Conservation (phyloP, 2,113 vertebrate species). For the Neotragus moschatus region DNA sequence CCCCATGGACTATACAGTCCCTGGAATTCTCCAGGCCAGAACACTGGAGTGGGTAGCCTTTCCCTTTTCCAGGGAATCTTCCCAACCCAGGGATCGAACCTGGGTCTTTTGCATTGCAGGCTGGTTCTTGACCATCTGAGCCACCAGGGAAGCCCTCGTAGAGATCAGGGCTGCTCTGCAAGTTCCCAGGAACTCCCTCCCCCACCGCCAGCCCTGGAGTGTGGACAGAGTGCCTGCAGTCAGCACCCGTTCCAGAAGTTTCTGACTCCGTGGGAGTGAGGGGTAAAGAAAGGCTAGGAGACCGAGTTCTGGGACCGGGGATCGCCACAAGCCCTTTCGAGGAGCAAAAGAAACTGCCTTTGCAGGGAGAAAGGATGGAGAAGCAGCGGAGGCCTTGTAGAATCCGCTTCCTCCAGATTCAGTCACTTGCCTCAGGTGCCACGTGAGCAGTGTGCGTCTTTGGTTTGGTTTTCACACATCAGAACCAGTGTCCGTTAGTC, state of each 20-base stretch:
- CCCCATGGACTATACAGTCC: not conserved
- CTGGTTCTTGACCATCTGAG: not conserved
- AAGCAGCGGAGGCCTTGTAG: accelerated
- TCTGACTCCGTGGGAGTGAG: not conserved
- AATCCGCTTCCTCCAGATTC: not conserved
- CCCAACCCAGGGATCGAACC: not conserved
- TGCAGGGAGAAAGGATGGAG: not conserved
- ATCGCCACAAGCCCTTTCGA: accelerated
- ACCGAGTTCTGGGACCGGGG: not conserved
- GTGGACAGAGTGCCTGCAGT: accelerated
- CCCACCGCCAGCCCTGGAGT: not conserved
- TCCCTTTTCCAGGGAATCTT: not conserved
- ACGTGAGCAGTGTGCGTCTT: not conserved
- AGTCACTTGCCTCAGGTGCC: not conserved
- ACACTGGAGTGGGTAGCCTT: not conserved
- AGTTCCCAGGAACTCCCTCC: not conserved
- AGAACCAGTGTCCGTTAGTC: not conserved
- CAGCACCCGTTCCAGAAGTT: not conserved
- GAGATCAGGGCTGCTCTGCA: not conserved
- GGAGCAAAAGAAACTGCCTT: not conserved
- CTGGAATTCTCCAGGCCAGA: not conserved
- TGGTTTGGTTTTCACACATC: not conserved
- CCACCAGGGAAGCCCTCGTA: not conserved
- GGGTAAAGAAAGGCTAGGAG: not conserved
- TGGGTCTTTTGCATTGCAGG: not conserved